A percentile compares a stretch with the other conserved stretches of the same genome.
Conservation (phyloP, 92 coral and sea anemone species). For the Pocillopora meandrina region DNA sequence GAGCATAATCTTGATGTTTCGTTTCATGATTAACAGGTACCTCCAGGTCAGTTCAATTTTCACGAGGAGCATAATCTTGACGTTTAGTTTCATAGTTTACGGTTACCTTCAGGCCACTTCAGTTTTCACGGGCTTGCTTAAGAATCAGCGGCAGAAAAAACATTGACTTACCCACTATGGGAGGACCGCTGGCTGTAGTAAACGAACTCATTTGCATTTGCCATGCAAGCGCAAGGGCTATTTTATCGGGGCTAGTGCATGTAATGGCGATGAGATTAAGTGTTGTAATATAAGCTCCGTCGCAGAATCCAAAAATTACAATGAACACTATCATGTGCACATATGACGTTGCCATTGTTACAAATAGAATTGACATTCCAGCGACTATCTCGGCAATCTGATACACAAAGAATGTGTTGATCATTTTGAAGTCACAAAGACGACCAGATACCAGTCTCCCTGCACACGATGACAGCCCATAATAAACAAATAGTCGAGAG, state of each 20-base stretch:
- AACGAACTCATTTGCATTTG: constrained; percentile 39
- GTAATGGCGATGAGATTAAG: constrained; percentile 40
- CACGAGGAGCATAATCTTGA: too few species aligned
- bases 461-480: constrained; percentile 41
- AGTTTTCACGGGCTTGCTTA: too few species aligned
- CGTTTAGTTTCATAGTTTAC: too few species aligned
- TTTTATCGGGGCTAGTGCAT: constrained; percentile 20
- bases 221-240: constrained; percentile 51
- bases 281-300: constrained; percentile 45
- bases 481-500: constrained; percentile 51
- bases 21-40: neutral
- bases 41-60: too few species aligned
- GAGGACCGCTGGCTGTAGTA: constrained; percentile 55
- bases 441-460: constrained; percentile 40
- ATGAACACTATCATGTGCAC: constrained; percentile 25
- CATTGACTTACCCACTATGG: constrained; percentile 46
- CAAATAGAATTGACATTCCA: constrained; percentile 29
- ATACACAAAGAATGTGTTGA: constrained; percentile 30
- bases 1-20: neutral
- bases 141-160: constrained; percentile 8
- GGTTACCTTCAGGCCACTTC: too few species aligned
- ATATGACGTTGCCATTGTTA: constrained; percentile 40
- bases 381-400: constrained; percentile 36
- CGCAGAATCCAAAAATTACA: constrained; percentile 60
- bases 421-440: constrained; percentile 35